phyloP scores from a whole-genome alignment of 2,113 vertebrate species.

The Protobothrops mucrosquamatus region DNA sequence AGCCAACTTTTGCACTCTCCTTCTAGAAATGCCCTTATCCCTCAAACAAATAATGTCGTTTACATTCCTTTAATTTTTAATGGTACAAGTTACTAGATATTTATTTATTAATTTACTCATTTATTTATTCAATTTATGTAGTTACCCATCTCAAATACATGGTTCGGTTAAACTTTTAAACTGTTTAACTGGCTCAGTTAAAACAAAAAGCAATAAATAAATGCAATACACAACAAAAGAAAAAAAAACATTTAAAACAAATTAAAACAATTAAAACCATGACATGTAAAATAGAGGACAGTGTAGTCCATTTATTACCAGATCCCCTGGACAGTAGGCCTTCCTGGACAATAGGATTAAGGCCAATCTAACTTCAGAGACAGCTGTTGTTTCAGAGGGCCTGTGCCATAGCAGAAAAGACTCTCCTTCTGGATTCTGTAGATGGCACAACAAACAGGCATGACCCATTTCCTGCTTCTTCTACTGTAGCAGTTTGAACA shows the following conservation, averaged over 20 bases:
- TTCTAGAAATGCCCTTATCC: background rate
- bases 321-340: background rate
- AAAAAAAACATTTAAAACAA: background rate
- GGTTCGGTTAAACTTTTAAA: background rate
- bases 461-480: background rate
- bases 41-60: background rate
- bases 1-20: no score
- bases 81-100: background rate
- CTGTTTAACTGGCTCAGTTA: background rate
- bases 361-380: background rate
- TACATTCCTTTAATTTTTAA: background rate
- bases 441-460: no score
- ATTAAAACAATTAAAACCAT: background rate
- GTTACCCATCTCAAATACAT: background rate
- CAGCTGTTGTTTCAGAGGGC: no score
- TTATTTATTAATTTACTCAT: background rate
- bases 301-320: background rate
- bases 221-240: background rate
- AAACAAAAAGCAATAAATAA: background rate
- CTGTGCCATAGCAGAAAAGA: no score
- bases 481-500: background rate
- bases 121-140: background rate
- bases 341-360: background rate
- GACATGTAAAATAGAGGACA: background rate
- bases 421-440: no score